Base-by-base conservation (phyloP, 2,888 invertebrate genomes). In the Hypomecis atomaria region DNA sequence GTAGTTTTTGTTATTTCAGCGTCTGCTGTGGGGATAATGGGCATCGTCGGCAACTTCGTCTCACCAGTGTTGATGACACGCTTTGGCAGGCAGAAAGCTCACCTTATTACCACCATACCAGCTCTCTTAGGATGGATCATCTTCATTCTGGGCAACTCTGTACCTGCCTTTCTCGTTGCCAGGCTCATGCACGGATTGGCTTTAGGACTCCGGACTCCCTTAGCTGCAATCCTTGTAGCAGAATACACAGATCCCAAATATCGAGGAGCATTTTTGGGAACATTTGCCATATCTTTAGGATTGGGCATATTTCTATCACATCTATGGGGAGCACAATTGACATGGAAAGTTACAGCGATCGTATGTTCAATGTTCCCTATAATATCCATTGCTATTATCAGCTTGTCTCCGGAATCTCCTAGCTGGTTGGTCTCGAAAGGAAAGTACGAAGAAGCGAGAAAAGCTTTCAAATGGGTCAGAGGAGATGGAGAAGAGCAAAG, bases 361-460 rank as follows among this genome's bases (percentile, higher is more conserved):
- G 87, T 94, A 0, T 94, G 94, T 66, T 87, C 93, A 0, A 62
- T 87, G 45, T 88, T 94, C 47, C 94, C 94, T 1, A 60, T 94
- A 0, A 87, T 77, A 84, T 92, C 76, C 53, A 88, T 95, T 78
- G 85, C 78, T 0, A 88, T 92, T 1, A 92, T 92, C 8, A 86
- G 87, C 47, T 67, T 92, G 3, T 92, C 92, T 0, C 95, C 95
- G 0, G 96, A 96, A 84, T 94, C 95, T 0, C 95, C 96, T 0
- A 90, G 93, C 62, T 96, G 96, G 95, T 79, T 96, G 58, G 90
- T 95, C 0, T 93, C 94, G 0, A 94, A 94, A 76, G 93, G 93
- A 2, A 92, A 92, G 49, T 86, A 89, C 4, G 90, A 89, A 1
- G 93, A 94, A 66, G 95, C 96, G 0, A 90, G 92, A 68, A 88